Evolutionary conservation across 2,113 vertebrate genomes (phyloP), one percentile per base, ranked within the genome.

Genomic region (Gambusia affinis): DNA sequence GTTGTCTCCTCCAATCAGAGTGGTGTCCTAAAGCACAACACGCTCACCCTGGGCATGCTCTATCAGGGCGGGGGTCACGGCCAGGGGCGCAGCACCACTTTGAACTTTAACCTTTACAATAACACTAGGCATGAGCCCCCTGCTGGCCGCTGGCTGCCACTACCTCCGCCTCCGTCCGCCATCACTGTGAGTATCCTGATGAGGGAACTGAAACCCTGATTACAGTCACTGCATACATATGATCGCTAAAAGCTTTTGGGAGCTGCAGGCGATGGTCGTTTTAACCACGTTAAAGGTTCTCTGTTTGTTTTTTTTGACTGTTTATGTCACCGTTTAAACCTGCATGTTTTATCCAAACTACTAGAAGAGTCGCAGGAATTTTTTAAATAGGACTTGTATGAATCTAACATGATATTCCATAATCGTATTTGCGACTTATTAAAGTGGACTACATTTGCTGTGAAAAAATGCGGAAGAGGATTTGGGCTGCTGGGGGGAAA

Each of bases 1-100:
- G 89, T 93, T 98, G 96, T 98, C 95, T 98, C 95, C 96, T 97
- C 95, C 97, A 98, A 97, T 98, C 96, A 99, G 98, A 99, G 96
- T 94, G 97, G 97, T 96, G 97, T 97, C 97, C 97, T 98, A 97
- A 99, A 98, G 97, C 98, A 98, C 98, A 97, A 97, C 96, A 99
- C 97, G 95, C 97, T 99, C 97, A 98, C 97, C 96, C 96, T 99
- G 96, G 97, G 97, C 97, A 98, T 98, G 97, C 97, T 98, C 96
- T 97, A 96, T 96, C 92, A 93, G 90, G 92, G 92, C 96, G 97
- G 97, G 97, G 96, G 96, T 93, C 95, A 97, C 95, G 94, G 96
- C 95, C 91, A 91, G 91, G 91, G 91, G 95, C 97, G 93, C 96
- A 97, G 97, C 97, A 97, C 96, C 97, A 98, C 90, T 92, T 93